Conservation (phyloP, 37 sponge, comb jelly and placozoan genomes). For the Mnemiopsis leidyi region DNA sequence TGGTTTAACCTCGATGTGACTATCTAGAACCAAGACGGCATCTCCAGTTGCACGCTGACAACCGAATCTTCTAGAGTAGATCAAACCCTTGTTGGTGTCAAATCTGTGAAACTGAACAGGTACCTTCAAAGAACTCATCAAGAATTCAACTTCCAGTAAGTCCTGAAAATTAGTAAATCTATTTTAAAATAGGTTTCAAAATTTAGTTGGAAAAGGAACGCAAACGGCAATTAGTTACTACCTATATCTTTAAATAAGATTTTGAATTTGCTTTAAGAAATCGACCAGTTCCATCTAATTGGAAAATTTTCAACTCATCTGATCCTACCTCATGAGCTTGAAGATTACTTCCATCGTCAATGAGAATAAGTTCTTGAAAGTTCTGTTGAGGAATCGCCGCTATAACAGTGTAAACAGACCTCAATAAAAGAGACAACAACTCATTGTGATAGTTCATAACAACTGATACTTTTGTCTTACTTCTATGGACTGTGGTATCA, state of each 20-base stretch:
- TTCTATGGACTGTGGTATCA: background rate
- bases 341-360: conserved; percentile 38
- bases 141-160: background rate
- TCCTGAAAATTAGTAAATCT: background rate
- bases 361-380: conserved; percentile 54
- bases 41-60: conserved; percentile 47
- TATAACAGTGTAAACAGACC: conserved; percentile 36
- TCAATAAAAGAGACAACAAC: background rate
- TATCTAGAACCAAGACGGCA: conserved; percentile 4
- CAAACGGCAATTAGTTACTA: no score
- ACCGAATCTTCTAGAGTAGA: background rate
- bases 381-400: conserved; percentile 1
- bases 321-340: background rate
- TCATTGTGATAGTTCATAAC: conserved; percentile 44
- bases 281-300: background rate
- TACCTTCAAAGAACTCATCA: background rate
- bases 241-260: no score
- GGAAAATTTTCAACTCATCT: no score
- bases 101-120: conserved; percentile 18
- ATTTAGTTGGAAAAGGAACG: no score
- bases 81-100: conserved; percentile 23
- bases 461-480: background rate
- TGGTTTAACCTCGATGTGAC: conserved; percentile 43
- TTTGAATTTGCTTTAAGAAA: no score
- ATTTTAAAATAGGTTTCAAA: no score